These are phyloP conservation scores for Sisor rabdophorus DNA, from an alignment of 2,113 vertebrate species.

Conservation along the genomic window DNA sequence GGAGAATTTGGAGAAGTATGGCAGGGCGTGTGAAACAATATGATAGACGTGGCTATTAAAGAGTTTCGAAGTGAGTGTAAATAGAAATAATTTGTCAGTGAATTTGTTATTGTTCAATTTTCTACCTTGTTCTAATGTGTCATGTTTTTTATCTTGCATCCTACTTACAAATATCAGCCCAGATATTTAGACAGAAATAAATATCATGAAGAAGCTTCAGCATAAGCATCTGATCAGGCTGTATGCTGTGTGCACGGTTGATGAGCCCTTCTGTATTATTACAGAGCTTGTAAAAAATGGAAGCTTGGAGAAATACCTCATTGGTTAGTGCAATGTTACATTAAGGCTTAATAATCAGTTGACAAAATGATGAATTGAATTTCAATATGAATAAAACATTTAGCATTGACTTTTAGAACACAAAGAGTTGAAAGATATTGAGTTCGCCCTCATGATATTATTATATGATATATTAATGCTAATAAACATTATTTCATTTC, in stretches of 20 bases:
- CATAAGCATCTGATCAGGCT: slow-evolving; percentile 54
- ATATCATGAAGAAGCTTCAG: slow-evolving; percentile 56
- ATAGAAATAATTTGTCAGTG: background rate
- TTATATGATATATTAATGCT: no score
- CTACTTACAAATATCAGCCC: slow-evolving; percentile 28
- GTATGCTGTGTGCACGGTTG: slow-evolving; percentile 51
- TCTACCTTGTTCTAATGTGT: background rate
- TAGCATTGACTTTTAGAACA: slow-evolving; percentile 43
- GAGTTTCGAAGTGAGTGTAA: slow-evolving; percentile 52
- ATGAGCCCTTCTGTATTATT: slow-evolving; percentile 53
- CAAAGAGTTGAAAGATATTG: slow-evolving; percentile 41
- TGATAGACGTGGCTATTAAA: slow-evolving; percentile 59
- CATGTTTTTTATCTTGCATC: background rate
- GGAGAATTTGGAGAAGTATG: slow-evolving; percentile 61
- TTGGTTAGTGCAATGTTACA: slow-evolving; percentile 32
- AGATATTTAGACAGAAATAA: slow-evolving; percentile 50
- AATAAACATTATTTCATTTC: background rate
- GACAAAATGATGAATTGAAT: background rate
- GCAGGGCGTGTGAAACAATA: slow-evolving; percentile 57
- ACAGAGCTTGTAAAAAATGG: slow-evolving; percentile 58
- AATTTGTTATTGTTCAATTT: background rate
- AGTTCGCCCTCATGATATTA: slow-evolving; percentile 51
- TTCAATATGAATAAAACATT: background rate
- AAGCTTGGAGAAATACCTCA: slow-evolving; percentile 53
- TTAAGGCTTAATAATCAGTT: background rate